These are phyloP conservation scores for Zaprionus capensis DNA, from an alignment of 1,140 invertebrate species.

Conservation along the genomic window DNA sequence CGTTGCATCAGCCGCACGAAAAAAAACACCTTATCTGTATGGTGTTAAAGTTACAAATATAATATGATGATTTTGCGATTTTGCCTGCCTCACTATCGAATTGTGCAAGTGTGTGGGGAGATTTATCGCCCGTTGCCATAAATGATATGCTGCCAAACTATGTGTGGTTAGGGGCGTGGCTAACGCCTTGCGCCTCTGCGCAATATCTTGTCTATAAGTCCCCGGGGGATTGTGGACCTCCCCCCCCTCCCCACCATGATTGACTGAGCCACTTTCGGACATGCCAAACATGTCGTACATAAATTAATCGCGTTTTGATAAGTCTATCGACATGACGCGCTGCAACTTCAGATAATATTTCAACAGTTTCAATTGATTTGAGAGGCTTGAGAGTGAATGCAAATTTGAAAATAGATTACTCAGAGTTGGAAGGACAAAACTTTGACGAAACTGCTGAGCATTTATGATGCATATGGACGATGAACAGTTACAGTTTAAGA, in stretches of 20 bases:
- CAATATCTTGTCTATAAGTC: constrained; percentile 20
- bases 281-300: constrained; percentile 4
- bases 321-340: neutral
- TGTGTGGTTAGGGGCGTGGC: neutral
- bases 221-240: constrained; percentile 5
- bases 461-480: no score
- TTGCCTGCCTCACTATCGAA: neutral
- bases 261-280: constrained; percentile 15
- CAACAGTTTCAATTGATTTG: neutral
- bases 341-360: neutral
- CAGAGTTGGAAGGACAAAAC: no score
- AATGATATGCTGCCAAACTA: neutral
- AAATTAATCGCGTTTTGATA: constrained; percentile 9
- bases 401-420: neutral
- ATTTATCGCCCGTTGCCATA: constrained; percentile 13
- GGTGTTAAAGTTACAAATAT: constrained; percentile 17
- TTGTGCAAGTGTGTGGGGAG: neutral
- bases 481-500: neutral
- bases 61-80: constrained; percentile 6
- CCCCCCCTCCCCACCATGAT: neutral
- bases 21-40: neutral
- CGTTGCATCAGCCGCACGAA: constrained; percentile 9
- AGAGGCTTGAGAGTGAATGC: neutral
- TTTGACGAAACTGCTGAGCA: no score
- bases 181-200: constrained; percentile 6